These are phyloP conservation scores for Aurelia sp. DNA, from an alignment of 30 jellyfish, hydroid and myxozoan genomes.

Conservation along the genomic window DNA sequence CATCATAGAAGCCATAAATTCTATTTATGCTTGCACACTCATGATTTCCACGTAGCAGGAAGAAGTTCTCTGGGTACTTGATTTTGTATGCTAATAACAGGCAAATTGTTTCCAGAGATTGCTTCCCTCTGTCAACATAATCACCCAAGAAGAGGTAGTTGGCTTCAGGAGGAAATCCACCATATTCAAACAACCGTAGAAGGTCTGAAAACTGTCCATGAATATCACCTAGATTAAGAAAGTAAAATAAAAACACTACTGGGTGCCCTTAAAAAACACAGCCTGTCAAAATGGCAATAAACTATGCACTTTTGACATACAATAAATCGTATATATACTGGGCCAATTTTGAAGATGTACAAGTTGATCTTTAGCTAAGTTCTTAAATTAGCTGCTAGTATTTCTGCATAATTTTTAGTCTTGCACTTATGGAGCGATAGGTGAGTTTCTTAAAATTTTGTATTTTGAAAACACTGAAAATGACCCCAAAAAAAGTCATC, in stretches of 20 bases:
- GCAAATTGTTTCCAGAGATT: slow-evolving; percentile 98
- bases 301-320: no score
- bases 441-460: no score
- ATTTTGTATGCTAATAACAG: slow-evolving; percentile 97
- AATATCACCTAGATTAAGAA: slow-evolving; percentile 86
- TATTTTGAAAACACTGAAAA: no score
- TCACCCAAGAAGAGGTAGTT: slow-evolving; percentile 98
- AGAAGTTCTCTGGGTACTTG: slow-evolving; percentile 99
- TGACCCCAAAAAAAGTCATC: no score
- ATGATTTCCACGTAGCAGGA: slow-evolving; percentile 98
- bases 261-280: no score
- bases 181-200: slow-evolving; percentile 97
- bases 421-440: no score
- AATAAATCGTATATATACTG: no score
- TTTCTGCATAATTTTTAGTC: no score
- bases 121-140: slow-evolving; percentile 99
- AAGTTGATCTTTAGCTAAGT: no score
- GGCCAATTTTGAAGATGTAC: no score
- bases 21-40: slow-evolving; percentile 99
- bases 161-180: slow-evolving; percentile 99
- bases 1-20: slow-evolving; percentile 99
- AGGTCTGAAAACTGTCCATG: slow-evolving; percentile 99
- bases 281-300: no score
- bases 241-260: neutral
- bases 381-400: no score